Base-by-base conservation (phyloP, 2,113 vertebrate genomes). In the Phainopepla nitens region DNA sequence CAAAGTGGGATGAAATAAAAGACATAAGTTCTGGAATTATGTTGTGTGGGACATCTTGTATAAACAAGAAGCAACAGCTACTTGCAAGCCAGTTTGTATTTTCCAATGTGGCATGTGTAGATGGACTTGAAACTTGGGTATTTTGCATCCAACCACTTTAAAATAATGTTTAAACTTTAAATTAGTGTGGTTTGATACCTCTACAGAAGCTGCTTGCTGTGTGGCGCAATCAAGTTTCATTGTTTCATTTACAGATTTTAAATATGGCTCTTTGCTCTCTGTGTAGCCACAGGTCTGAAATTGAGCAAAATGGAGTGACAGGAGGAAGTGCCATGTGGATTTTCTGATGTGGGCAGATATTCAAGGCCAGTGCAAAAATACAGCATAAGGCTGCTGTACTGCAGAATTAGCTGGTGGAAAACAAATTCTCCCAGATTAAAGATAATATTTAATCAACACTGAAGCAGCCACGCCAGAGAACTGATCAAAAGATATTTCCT, bases 241-340 rank as follows among this genome's bases (percentile, higher is more conserved):
- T 60, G 36, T 41, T 76, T 60, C 25, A 53, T 62, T 83, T 41
- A 58, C 4, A 70, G 51, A 39, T 84, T 84, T 95, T 50, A 71
- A 84, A 75, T 24, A 17, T 0, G 2, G 2, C 33, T 50, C 13
- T 57, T 73, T 47, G 15, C 33, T 41, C 25, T 53, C 33, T 61
- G 6, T 31, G 24, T n/a, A 89, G 69, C 22, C 0, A 7, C 29
- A 70, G 42, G 39, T 50, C 56, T 61, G 60, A 84, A 77, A 72
- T 0, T 16, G 31, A 65, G 11, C 0, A 6, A 62, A 87, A 69
- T 3, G 3, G 31, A 73, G 13, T 4, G 49, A n/a, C 1, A 71
- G 35, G 11, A 53, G 17, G 25, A 90, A 87, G 14, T 13, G 36
- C 16, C 33, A 27, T 2, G 6, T 18, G 50, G 20, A 50, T 83